These are phyloP conservation scores for Thera britannica DNA, from an alignment of 2,888 invertebrate genomes.

Conservation along the genomic window DNA sequence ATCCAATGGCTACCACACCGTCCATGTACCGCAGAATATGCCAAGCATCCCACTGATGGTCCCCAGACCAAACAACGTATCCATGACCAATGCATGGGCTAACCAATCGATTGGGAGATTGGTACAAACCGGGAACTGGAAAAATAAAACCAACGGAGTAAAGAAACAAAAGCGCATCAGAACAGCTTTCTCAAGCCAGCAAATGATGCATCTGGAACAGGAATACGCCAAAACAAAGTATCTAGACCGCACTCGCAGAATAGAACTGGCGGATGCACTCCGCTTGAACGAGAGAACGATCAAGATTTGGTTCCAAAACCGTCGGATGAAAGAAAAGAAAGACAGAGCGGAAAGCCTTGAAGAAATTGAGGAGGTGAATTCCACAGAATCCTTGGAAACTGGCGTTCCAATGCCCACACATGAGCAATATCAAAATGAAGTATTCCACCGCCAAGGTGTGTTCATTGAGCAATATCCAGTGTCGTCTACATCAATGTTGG, in stretches of 20 bases:
- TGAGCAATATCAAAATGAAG: slow-evolving; percentile 47
- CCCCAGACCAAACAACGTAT: slow-evolving; percentile 24
- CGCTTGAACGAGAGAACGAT: slow-evolving; percentile 76
- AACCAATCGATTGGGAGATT: slow-evolving; percentile 42
- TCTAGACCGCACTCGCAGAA: slow-evolving; percentile 88
- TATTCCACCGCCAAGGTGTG: slow-evolving; percentile 46
- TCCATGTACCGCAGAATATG: slow-evolving; percentile 31
- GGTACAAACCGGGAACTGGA: slow-evolving; percentile 43
- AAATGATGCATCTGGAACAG: slow-evolving; percentile 90
- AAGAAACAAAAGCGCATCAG: slow-evolving; percentile 86
- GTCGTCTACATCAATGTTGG: slow-evolving; percentile 41
- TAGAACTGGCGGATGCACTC: slow-evolving; percentile 81
- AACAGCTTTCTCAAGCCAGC: slow-evolving; percentile 91
- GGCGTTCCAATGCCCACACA: slow-evolving; percentile 45
- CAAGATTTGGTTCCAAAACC: slow-evolving; percentile 94
- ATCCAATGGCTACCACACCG: slow-evolving; percentile 20
- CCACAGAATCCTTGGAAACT: slow-evolving; percentile 55
- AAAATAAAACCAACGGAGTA: slow-evolving; percentile 45
- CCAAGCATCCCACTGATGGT: slow-evolving; percentile 32
- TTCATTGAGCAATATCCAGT: slow-evolving; percentile 54
- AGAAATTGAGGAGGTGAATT: slow-evolving; percentile 59
- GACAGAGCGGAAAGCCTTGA: slow-evolving; percentile 70
- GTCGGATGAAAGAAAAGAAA: slow-evolving; percentile 90
- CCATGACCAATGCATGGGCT: slow-evolving; percentile 29
- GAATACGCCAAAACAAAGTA: slow-evolving; percentile 89